Evolutionary conservation across 2,888 invertebrate species (phyloP), one percentile per base, ranked within the genome.

Genomic region (Lasioglossum zephyrum): DNA sequence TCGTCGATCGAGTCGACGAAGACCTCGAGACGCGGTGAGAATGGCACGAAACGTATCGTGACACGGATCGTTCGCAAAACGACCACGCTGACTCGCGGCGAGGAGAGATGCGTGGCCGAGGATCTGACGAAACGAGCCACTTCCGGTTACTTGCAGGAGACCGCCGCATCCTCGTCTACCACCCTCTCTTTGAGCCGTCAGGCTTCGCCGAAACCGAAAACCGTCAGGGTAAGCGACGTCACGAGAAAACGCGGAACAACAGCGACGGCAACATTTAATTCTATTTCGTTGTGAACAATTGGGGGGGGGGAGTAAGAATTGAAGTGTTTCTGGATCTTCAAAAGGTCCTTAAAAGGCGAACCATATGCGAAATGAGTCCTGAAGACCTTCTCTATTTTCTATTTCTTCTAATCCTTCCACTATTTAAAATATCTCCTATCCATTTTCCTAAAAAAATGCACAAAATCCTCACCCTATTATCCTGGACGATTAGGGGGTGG

Each of bases 21-120:
- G 95, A 97, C 98, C 93, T 97, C 97, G 95, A 97, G 97, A 95
- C 97, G 97, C 94, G 97, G 97, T 84, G 97, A 97, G 89, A 97
- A 97, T 94, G 98, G 98, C 63, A 97, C 97, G 93, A 96, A 98
- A 86, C 97, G 98, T 90, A 98, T 98, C 89, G 98, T 98, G 44
- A 98, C 98, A 70, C 97, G 98, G 94, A 98, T 98, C 88, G 97
- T 98, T 77, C 96, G 98, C 87, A 98, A 98, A 95, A 98, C 98
- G 92, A 98, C 98, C 57, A 98, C 98, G 3, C 95, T 98, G 90
- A 98, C 98, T 87, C 96, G 98, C 26, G 98, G 98, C 66, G 98
- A 98, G 94, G 98, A 98, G 95, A 97, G 97, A 91, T 96, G 97
- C 87, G 96, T 96, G 97, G 95, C 97, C 60, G 97, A 98, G 93